phyloP scores from a whole-genome alignment of 2,113 vertebrate genomes.

The Dipodomys ordii region DNA sequence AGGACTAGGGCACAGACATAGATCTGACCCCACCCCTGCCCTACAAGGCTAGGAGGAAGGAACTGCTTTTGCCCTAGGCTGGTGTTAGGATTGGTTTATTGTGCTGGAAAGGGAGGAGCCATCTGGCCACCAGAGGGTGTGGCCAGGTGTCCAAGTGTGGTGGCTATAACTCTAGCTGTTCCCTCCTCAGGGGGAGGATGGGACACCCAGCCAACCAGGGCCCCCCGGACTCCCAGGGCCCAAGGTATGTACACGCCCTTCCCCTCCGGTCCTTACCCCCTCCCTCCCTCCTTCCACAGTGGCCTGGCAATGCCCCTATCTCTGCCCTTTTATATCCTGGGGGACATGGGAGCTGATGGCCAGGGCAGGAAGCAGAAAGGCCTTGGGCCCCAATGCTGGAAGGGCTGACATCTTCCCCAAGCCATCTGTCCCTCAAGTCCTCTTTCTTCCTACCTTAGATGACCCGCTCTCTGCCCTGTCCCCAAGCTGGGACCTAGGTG shows the following conservation, averaged over 20 bases:
- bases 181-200: slow-evolving; percentile 91
- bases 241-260: slow-evolving; percentile 85
- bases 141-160: background rate
- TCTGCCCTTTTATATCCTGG: background rate
- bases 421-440: background rate
- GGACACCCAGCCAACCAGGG: slow-evolving; percentile 90
- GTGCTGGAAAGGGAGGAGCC: background rate
- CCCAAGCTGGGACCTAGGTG: background rate
- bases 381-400: background rate
- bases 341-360: accelerated
- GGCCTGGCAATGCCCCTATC: background rate
- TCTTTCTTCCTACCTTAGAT: background rate
- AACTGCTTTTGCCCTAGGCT: background rate
- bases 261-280: background rate
- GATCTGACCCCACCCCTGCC: background rate
- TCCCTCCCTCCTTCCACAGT: background rate
- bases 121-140: background rate
- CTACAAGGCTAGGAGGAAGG: background rate
- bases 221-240: slow-evolving; percentile 87
- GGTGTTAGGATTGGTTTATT: background rate
- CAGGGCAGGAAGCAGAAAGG: background rate
- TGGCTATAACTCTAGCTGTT: background rate
- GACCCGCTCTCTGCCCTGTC: background rate
- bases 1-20: background rate
- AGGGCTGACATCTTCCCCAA: background rate